These are phyloP conservation scores for Sipha maydis DNA, from an alignment of 2,888 invertebrate genomes.

Conservation along the genomic window DNA sequence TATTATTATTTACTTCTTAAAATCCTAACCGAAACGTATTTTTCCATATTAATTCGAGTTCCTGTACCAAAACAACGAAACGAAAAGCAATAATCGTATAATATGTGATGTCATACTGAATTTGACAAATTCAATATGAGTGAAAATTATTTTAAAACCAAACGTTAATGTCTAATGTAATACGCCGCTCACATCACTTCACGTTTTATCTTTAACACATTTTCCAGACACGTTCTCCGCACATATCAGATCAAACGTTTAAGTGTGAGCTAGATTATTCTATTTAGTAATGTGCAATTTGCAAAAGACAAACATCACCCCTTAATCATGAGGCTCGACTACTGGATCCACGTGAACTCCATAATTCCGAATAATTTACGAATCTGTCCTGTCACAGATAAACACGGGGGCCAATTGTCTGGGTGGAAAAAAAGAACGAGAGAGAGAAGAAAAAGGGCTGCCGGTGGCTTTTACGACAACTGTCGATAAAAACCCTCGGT, in stretches of 20 bases:
- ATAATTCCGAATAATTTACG: slow-evolving; percentile 56
- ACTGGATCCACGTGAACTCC: slow-evolving; percentile 51
- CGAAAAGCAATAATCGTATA: too few relatives aligned
- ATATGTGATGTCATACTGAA: too few relatives aligned
- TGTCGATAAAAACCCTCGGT: slow-evolving; percentile 47
- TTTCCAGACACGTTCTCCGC: background rate
- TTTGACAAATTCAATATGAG: background rate
- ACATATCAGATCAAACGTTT: slow-evolving; percentile 14
- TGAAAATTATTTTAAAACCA: background rate
- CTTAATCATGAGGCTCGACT: background rate
- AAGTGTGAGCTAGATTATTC: slow-evolving; percentile 32
- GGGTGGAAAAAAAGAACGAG: slow-evolving; percentile 17
- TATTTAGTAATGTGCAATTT: slow-evolving; percentile 25
- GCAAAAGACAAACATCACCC: slow-evolving; percentile 34
- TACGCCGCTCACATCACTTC: background rate
- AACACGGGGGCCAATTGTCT: slow-evolving; percentile 56
- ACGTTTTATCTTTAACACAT: background rate
- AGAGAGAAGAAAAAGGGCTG: slow-evolving; percentile 47
- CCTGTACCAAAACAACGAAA: too few relatives aligned
- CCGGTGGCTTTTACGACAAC: slow-evolving; percentile 61
- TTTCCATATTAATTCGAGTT: too few relatives aligned
- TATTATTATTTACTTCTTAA: too few relatives aligned
- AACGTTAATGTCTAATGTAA: too few relatives aligned
- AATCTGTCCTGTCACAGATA: slow-evolving; percentile 50
- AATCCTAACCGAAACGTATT: too few relatives aligned